A percentile compares a stretch with the other conserved stretches of the same genome.
Evolutionary conservation across 2,797 vertebrate species (phyloP).

Genomic region (Poliocrania exsul): DNA sequence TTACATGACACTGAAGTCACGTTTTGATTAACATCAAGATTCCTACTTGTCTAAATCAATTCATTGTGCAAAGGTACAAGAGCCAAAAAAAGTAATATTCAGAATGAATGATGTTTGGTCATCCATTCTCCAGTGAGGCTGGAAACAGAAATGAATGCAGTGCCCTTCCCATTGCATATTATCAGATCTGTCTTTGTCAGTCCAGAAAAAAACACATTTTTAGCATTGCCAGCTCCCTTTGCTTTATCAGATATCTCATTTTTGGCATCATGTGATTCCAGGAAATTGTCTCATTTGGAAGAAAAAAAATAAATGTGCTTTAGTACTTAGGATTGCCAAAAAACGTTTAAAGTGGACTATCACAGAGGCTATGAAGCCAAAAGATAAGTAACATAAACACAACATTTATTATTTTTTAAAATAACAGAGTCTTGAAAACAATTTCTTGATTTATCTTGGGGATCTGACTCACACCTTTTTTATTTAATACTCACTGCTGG

Average conservation of each 20-base stretch:
- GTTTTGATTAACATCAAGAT: constrained; percentile 8
- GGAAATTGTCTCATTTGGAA: background rate
- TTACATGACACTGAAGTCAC: background rate
- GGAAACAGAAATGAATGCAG: background rate
- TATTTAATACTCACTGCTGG: background rate
- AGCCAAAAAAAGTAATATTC: background rate
- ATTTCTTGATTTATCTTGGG: background rate
- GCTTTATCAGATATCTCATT: background rate
- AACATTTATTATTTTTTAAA: background rate
- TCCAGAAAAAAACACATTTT: background rate
- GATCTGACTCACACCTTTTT: background rate
- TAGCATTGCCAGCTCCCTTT: background rate
- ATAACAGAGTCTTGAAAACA: background rate
- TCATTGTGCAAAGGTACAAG: background rate
- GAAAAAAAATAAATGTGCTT: background rate
- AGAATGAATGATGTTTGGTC: constrained; percentile 13
- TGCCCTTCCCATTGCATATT: background rate
- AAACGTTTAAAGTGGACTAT: background rate
- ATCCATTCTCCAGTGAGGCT: background rate
- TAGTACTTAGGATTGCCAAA: background rate
- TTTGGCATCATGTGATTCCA: background rate
- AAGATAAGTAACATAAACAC: background rate
- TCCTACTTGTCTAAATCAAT: background rate
- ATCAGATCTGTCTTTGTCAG: background rate
- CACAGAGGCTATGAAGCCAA: background rate